Base-by-base conservation (phyloP, 2,888 invertebrate genomes). In the Ennomos fuscantarius region DNA sequence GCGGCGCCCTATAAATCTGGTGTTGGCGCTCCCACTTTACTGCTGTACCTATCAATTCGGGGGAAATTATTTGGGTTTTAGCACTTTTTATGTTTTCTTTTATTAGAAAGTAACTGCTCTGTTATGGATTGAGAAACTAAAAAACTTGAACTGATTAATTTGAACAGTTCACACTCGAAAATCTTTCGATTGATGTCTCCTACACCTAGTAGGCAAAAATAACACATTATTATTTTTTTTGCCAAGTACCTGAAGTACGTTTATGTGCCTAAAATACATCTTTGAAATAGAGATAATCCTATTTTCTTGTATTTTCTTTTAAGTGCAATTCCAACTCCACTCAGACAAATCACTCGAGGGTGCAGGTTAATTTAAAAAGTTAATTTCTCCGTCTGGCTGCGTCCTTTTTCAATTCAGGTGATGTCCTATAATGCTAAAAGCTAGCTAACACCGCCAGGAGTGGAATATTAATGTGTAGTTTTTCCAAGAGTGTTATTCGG, bases 1-100 rank as follows among this genome's bases (percentile, higher is more conserved):
- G 75, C 80, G 89, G 89, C 89, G 89, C 88, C 89, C 79, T 82
- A 89, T 91, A 91, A 89, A 90, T 91, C 86, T 84, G 79, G 71
- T 79, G 84, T 76, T 82, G 84, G 85, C 86, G 80, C 81, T 78
- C 84, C 83, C 84, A 83, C 83, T 89, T 84, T 83, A 85, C 82
- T 76, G 77, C 75, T 84, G 78, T 84, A 78, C 81, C 79, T 81
- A 87, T 87, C 87, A 86, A 87, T 88, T 87, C 82, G 72, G 74
- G 77, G 76, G 78, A 81, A 81, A 84, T 63, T 81, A 81, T 84
- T 84, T 82, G 76, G 79, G 74, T 76, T 79, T 66, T 77, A 78
- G 68, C 72, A 71, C 72, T 78, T 79, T 84, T 85, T 83, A 81
- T 84, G 78, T 78, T 79, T 79, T 75, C 73, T 74, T 81, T 82